Percentiles rank a stretch among this genome's conserved stretches.
Conservation (phyloP, 2,888 invertebrate species). For the Ochlodes sylvanus region DNA sequence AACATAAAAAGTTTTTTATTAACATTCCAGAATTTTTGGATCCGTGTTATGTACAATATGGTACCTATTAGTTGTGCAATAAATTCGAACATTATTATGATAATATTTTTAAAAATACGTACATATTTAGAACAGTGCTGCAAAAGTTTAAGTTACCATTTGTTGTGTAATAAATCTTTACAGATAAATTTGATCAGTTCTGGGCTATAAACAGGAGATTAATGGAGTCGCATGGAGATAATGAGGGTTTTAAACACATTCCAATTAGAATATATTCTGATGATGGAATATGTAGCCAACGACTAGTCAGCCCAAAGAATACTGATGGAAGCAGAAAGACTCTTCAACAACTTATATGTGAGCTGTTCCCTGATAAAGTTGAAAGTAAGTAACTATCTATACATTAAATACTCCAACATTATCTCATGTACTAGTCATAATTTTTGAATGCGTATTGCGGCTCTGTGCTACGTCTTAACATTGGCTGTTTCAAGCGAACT, state of each 20-base stretch:
- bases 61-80: not conserved
- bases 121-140: too few species aligned
- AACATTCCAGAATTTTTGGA: conserved; percentile 7
- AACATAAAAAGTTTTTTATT: conserved; percentile 18
- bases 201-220: conserved; percentile 98
- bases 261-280: conserved; percentile 93
- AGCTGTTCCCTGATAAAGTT: conserved; percentile 87
- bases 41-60: not conserved
- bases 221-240: conserved; percentile 94
- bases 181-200: conserved; percentile 99
- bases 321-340: conserved; percentile 90
- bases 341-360: conserved; percentile 88
- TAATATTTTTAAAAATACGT: too few species aligned
- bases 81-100: not conserved
- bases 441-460: too few species aligned
- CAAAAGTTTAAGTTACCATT: too few species aligned
- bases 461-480: too few species aligned
- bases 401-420: not conserved
- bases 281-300: conserved; percentile 90
- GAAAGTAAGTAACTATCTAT: conserved; percentile 63
- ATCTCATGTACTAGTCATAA: not conserved
- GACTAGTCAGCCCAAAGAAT: conserved; percentile 90
- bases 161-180: conserved; percentile 50
- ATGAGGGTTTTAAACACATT: conserved; percentile 94
- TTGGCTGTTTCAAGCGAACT: too few species aligned